A percentile compares a stretch with the other conserved stretches of the same genome.
Evolutionary conservation across 1,140 invertebrate genomes (phyloP).

Genomic region (Copidosoma floridanum): DNA sequence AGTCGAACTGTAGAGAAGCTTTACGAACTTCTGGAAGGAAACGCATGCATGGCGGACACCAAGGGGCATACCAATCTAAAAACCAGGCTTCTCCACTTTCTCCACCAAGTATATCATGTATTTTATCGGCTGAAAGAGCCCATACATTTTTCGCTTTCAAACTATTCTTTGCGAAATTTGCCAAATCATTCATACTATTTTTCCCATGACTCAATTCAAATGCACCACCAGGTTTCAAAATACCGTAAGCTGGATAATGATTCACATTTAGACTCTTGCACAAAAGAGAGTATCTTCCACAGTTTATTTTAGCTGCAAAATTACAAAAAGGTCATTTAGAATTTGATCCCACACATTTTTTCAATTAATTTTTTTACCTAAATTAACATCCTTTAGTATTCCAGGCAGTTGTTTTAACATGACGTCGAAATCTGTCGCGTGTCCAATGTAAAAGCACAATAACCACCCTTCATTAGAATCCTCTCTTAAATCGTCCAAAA

Average conservation of each 20-base stretch:
- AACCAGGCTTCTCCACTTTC: constrained; percentile 63
- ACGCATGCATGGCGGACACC: constrained; percentile 80
- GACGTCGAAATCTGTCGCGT: constrained; percentile 57
- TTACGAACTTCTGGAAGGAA: constrained; percentile 72
- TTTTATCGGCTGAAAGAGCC: constrained; percentile 63
- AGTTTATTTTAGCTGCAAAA: constrained; percentile 63
- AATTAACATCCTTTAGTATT: constrained; percentile 60
- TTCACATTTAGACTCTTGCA: constrained; percentile 61
- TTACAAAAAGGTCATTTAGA: constrained; percentile 10
- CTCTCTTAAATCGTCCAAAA: constrained; percentile 52
- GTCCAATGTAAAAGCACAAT: constrained; percentile 65
- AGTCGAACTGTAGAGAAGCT: constrained; percentile 61
- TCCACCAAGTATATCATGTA: constrained; percentile 55
- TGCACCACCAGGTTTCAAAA: constrained; percentile 69
- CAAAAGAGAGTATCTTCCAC: constrained; percentile 55
- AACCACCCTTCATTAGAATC: constrained; percentile 59
- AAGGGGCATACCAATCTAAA: constrained; percentile 80
- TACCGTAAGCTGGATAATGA: constrained; percentile 69
- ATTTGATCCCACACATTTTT: not conserved
- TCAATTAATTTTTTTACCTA: constrained; percentile 48
- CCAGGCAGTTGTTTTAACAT: constrained; percentile 63
- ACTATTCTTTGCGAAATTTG: constrained; percentile 68
- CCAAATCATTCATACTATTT: constrained; percentile 64
- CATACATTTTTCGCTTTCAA: constrained; percentile 64
- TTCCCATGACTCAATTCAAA: constrained; percentile 73